phyloP scores from a whole-genome alignment of 2,797 vertebrate genomes.

The Artibeus jamaicensis region DNA sequence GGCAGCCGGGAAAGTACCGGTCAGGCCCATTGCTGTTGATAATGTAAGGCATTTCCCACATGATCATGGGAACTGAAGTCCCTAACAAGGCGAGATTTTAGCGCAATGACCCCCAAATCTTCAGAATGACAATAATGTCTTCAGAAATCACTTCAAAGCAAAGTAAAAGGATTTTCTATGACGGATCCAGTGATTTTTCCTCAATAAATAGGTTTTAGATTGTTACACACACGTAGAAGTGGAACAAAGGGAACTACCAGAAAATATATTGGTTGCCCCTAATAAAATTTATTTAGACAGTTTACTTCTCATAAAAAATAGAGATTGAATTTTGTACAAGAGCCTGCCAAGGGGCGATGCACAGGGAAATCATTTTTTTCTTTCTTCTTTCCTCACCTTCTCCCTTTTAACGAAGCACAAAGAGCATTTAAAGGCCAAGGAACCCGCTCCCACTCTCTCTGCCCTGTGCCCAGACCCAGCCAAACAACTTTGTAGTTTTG shows the following conservation, averaged over 20 bases:
- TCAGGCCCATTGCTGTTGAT: constrained; percentile 80
- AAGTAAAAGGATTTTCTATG: constrained; percentile 89
- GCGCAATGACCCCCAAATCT: constrained; percentile 83
- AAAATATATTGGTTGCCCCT: constrained; percentile 89
- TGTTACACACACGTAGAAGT: constrained; percentile 89
- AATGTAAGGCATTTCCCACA: constrained; percentile 85
- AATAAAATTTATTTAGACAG: constrained; percentile 93
- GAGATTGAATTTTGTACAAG: constrained; percentile 90
- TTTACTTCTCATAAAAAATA: constrained; percentile 91
- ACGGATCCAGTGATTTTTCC: constrained; percentile 89
- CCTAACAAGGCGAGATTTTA: constrained; percentile 84
- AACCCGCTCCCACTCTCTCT: constrained; percentile 36
- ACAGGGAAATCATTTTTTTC: constrained; percentile 81
- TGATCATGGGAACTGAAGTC: constrained; percentile 84
- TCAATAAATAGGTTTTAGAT: constrained; percentile 91
- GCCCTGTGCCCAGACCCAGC: constrained; percentile 15
- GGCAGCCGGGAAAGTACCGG: constrained; percentile 83
- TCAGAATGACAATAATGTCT: constrained; percentile 84
- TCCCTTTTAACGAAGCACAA: constrained; percentile 66
- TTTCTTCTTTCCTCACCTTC: constrained; percentile 8
- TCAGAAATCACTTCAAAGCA: constrained; percentile 86
- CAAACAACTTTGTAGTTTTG: constrained; percentile 58
- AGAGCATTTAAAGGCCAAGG: constrained; percentile 42
- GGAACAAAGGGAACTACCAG: constrained; percentile 88
- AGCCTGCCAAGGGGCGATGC: constrained; percentile 85